Base-by-base conservation (phyloP, 35 echinoderm and acorn worm genomes). In the Lytechinus variegatus region DNA sequence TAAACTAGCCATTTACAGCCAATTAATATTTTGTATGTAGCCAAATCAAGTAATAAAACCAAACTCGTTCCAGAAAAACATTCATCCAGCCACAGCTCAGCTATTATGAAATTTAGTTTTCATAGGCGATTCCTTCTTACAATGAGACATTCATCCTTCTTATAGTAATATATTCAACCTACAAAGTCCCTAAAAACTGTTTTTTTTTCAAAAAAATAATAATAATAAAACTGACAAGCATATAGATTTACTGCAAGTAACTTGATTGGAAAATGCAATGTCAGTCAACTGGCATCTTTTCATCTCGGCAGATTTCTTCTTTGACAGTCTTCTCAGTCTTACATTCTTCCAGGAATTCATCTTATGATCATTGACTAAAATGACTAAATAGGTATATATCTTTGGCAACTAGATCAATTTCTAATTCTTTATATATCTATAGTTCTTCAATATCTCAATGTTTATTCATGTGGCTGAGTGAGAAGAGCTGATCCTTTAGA, bases 401-500 rank as follows among this genome's bases (percentile, higher is more conserved):
- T 79, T 79, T 79, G 66, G 66, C 66, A 79, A 24, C 19, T 24
- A 79, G 66, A 19, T 24, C 8, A 24, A 79, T n/a, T 79, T 79
- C 21, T n/a, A n/a, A 4, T 24, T n/a, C 19, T 79, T 79, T 14
- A 5, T n/a, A n/a, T 24, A 79, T 79, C 14, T 71, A 71, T 71
- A 71, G 24, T 24, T 16, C 14, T 21, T 71, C 33, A 44, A 21
- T 71, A 71, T 71, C 1, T 16, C 14, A 21, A 21, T 71, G 66
- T 79, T 79, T 99, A 99, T 96, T 97, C 98, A 94, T 97, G 96
- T 21, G 96, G 91, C 95, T 97, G 97, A 94, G 95, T 96, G 86
- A 99, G 97, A 7, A 99, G 57, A n/a, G 98, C 98, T 27, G 98
- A 95, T 87, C 87, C 98, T 86, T 97, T 99, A 55, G 98, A 99